Base-by-base conservation (phyloP, 2,888 invertebrate species). In the Elmis aenea region DNA sequence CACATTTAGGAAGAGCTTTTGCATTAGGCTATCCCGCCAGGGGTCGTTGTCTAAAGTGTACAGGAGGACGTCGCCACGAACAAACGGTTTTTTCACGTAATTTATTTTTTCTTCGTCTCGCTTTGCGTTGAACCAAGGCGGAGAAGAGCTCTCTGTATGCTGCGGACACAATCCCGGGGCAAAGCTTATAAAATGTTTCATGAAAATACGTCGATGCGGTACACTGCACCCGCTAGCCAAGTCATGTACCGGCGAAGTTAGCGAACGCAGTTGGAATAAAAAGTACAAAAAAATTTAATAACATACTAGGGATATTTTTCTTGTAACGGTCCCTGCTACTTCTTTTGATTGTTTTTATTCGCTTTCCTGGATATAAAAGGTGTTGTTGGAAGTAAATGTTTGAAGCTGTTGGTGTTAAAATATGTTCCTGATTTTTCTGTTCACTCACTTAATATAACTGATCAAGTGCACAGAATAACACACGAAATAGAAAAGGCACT, bases 171-270 rank as follows among this genome's bases (percentile, higher is more conserved):
- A n/a, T n/a, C n/a, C n/a, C n/a, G n/a, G n/a, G n/a, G n/a, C n/a
- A n/a, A n/a, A n/a, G n/a, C n/a, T n/a, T n/a, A n/a, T n/a, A n/a
- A n/a, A n/a, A n/a, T n/a, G n/a, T n/a, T n/a, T n/a, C n/a, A n/a
- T n/a, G n/a, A n/a, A 18, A 18, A 33, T 21, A 26, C 20, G 16
- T 12, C 25, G 38, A 29, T 39, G 28, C 38, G 38, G 33, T 39
- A 39, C 33, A 16, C 28, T 39, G 29, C 28, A 33, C 29, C 24
- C 28, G 26, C 28, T 33, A 29, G 26, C 33, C 38, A 29, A 33
- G 25, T 39, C 33, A 39, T 39, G 33, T 39, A 39, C 33, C 38
- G 26, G 9, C 38, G 25, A 39, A 39, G 38, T 39, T 33, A 29
- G 33, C 32, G 13, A 27, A 33, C 38, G 30, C 38, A 13, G 20